These are phyloP conservation scores for Acrocyrtus sp. DNA, from an alignment of 2,888 invertebrate genomes.

Conservation along the genomic window DNA sequence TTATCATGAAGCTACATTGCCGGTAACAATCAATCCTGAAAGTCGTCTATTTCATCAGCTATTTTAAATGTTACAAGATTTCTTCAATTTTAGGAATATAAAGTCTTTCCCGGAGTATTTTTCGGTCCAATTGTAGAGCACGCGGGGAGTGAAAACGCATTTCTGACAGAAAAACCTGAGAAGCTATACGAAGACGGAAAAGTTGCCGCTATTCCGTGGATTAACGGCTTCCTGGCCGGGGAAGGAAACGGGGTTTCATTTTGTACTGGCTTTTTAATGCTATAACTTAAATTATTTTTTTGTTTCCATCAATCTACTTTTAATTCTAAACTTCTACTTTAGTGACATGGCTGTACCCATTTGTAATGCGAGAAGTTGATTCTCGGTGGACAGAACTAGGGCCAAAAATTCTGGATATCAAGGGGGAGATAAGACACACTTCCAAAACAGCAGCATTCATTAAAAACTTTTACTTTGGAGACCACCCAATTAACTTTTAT, in stretches of 20 bases:
- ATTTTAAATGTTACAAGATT: neutral
- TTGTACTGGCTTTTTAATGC: slow-evolving; percentile 19
- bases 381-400: slow-evolving; percentile 45
- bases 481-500: slow-evolving; percentile 48
- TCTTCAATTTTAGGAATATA: slow-evolving; percentile 33
- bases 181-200: slow-evolving; percentile 26
- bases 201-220: slow-evolving; percentile 41
- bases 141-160: slow-evolving; percentile 20
- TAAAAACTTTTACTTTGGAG: slow-evolving; percentile 49
- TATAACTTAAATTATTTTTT: neutral
- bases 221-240: slow-evolving; percentile 47
- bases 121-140: slow-evolving; percentile 49
- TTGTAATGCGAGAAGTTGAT: slow-evolving; percentile 52
- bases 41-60: neutral
- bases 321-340: no score
- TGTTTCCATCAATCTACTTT: neutral
- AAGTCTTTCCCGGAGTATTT: slow-evolving; percentile 53
- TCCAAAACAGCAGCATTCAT: slow-evolving; percentile 35
- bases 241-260: slow-evolving; percentile 53
- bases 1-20: slow-evolving; percentile 50
- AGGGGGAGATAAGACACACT: slow-evolving; percentile 37
- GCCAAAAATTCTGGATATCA: slow-evolving; percentile 51
- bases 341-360: slow-evolving; percentile 54
- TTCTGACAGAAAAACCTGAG: slow-evolving; percentile 43
- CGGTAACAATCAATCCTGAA: slow-evolving; percentile 34